phyloP scores from a whole-genome alignment of 1,140 invertebrate species.

The Myzus persicae region DNA sequence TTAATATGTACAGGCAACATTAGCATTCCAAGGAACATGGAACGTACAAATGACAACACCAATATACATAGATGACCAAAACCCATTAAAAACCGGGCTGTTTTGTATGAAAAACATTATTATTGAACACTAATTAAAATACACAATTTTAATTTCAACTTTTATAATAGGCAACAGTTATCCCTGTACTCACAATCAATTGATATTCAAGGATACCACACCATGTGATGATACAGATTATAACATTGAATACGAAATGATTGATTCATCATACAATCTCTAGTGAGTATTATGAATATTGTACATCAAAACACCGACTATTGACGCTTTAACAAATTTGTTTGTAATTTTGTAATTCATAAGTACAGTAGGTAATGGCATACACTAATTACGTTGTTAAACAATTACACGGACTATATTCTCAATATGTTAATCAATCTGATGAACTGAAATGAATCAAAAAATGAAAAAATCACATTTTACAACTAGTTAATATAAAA shows the following conservation, averaged over 20 bases:
- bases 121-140: neutral
- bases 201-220: neutral
- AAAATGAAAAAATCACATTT: too few species aligned
- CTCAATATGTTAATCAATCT: too few species aligned
- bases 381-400: too few species aligned
- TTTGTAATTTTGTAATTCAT: too few species aligned
- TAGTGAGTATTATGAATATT: neutral
- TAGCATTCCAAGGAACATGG: neutral
- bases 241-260: neutral
- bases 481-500: too few species aligned
- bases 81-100: neutral
- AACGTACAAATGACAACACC: neutral
- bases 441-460: too few species aligned
- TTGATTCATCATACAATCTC: neutral
- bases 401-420: too few species aligned
- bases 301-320: too few species aligned
- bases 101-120: neutral
- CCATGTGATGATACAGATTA: neutral
- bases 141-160: neutral
- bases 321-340: too few species aligned
- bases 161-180: neutral
- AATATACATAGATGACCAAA: fast-evolving
- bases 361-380: too few species aligned
- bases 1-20: neutral
- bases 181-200: neutral